Evolutionary conservation across 2,888 invertebrate species (phyloP).

Genomic region (Eristalis pertinax): DNA sequence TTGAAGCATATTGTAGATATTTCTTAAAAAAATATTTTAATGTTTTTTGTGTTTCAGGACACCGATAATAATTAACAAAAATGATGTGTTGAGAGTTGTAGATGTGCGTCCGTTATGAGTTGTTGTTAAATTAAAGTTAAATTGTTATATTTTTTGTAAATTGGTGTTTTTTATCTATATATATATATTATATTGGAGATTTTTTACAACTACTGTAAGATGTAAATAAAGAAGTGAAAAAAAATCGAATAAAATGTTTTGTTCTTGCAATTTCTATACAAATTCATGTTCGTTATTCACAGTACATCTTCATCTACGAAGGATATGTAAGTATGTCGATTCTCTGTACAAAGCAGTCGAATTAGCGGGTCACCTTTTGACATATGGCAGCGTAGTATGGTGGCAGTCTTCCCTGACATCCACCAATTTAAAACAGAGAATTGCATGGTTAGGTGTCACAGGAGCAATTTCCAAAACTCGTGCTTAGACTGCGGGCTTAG

Average conservation of each 20-base stretch:
- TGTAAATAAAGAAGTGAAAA: conserved; percentile 43
- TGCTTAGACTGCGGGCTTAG: no score
- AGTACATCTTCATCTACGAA: no score
- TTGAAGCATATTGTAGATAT: neutral
- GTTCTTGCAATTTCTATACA: neutral
- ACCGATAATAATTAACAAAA: conserved; percentile 60
- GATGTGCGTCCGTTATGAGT: conserved; percentile 46
- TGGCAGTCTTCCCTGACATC: no score
- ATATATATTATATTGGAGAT: conserved; percentile 30
- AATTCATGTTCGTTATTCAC: neutral
- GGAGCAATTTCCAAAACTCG: no score
- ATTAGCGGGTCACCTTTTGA: no score
- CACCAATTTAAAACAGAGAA: no score
- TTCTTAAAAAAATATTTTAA: conserved; percentile 36
- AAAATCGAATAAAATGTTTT: neutral
- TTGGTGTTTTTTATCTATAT: conserved; percentile 56
- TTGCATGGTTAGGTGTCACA: no score
- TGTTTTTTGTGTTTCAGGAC: conserved; percentile 63
- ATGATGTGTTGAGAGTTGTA: conserved; percentile 56
- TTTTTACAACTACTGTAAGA: conserved; percentile 46
- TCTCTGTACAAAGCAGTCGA: no score
- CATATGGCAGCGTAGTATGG: no score
- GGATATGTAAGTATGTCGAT: no score
- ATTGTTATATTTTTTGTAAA: conserved; percentile 64
- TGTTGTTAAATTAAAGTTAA: conserved; percentile 54